Conservation (phyloP, 2,113 vertebrate species). For the Turnix velox region DNA sequence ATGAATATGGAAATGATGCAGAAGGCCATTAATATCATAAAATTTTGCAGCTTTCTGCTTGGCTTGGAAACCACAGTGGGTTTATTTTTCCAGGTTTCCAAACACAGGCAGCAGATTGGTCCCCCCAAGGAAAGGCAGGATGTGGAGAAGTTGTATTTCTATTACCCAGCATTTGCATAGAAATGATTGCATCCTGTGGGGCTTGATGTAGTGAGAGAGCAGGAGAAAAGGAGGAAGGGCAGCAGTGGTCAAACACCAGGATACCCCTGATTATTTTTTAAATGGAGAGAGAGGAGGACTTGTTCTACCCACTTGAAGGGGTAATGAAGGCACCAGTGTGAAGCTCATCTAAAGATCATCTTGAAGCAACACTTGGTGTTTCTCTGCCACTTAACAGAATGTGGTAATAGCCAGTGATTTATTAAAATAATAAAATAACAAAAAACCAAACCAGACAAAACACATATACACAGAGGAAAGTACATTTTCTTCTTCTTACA, state of each 20-base stretch:
- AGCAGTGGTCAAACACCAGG: not conserved
- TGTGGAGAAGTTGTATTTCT: constrained; percentile 7
- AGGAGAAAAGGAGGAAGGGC: not conserved
- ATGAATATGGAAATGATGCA: constrained; percentile 6
- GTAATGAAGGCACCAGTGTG: not conserved
- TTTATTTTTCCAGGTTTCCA: not conserved
- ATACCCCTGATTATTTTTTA: not conserved
- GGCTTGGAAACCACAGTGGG: not conserved
- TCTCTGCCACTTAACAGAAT: not conserved
- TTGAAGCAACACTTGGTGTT: not conserved
- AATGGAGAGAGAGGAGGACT: not conserved
- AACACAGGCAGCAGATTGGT: not conserved
- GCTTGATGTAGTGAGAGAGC: not conserved
- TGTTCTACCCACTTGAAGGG: not conserved
- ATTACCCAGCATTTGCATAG: not conserved
- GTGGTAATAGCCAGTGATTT: not conserved
- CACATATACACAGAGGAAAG: not conserved
- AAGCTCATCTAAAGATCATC: not conserved
- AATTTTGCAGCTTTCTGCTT: not conserved
- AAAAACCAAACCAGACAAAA: no score
- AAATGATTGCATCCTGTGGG: constrained; percentile 7
- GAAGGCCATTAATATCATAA: not conserved
- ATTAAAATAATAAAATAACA: not conserved
- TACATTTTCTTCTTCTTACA: not conserved
- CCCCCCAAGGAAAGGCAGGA: constrained; percentile 12